Base-by-base conservation (phyloP, 2,888 invertebrate genomes). In the Acrobasis repandana region DNA sequence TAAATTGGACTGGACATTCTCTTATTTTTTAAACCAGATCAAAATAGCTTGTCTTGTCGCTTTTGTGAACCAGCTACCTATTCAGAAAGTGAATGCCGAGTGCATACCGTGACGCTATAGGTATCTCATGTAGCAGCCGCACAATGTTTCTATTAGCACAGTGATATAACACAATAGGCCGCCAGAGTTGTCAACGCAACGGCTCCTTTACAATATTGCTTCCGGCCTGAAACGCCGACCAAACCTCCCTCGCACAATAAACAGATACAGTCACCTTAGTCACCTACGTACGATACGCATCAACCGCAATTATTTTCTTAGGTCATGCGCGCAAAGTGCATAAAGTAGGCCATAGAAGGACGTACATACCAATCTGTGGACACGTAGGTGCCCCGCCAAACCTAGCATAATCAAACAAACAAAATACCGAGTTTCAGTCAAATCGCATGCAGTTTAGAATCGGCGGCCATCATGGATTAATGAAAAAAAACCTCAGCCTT, bases 61-160 rank as follows among this genome's bases (percentile, higher is more conserved):
- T 33, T 20, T 49, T 58, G 49, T 50, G 36, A n/a, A 34, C 51
- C n/a, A 34, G 34, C 33, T 46, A 33, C 34, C 34, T 52, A 60
- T 54, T 60, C 57, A 62, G 15, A 54, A 49, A 62, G 66, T 70
- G 65, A 70, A 73, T 68, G 72, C 74, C 8, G 14, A 38, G 82
- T 73, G 76, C 77, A 80, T 74, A 81, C 82, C 79, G 77, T 81
- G 78, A 83, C 72, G 65, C 68, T 72, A 67, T 76, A 74, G 54
- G 54, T 38, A 54, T 75, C 78, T 78, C 78, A 76, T 77, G 68
- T 78, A 75, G 72, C 79, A 65, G 69, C 65, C 65, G 71, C 73
- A 75, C 75, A 80, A 78, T 73, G 65, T 67, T 74, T 65, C 67
- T 65, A 67, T 63, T 6, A 28, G 4, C 28, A 28, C 28, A 28